phyloP scores from a whole-genome alignment of 1,140 invertebrate species.

The Myzus persicae region DNA sequence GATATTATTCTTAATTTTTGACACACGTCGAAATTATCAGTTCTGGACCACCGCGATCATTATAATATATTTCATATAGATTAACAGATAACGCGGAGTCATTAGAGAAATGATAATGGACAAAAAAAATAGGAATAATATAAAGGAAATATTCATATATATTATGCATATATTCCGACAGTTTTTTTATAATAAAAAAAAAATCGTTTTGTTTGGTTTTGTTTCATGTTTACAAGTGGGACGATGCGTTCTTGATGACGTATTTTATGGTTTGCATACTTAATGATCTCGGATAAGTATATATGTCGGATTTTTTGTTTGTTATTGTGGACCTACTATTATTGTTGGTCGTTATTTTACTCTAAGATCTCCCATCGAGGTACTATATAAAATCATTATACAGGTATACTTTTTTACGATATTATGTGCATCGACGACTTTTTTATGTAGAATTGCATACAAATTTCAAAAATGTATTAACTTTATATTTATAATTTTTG shows the following conservation, averaged over 20 bases:
- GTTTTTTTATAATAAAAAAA: neutral
- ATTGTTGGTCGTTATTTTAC: neutral
- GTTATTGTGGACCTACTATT: neutral
- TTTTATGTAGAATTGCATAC: too few relatives aligned
- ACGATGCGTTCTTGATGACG: neutral
- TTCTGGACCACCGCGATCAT: neutral
- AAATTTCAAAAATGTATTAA: too few relatives aligned
- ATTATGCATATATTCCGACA: neutral
- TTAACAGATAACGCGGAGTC: neutral
- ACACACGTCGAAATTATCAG: neutral
- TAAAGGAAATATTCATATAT: neutral
- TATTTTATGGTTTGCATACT: neutral
- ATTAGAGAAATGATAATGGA: neutral
- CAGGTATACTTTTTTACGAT: neutral
- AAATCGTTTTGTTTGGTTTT: neutral
- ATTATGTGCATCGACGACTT: too few relatives aligned
- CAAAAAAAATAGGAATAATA: too few relatives aligned
- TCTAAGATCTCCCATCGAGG: neutral
- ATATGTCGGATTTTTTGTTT: neutral
- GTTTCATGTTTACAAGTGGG: neutral
- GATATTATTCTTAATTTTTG: neutral
- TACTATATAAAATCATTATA: neutral
- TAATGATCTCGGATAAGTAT: neutral
- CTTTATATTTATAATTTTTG: too few relatives aligned
- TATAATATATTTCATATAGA: neutral